These are phyloP conservation scores for Phyllostomus hastatus DNA, from an alignment of 2,113 vertebrate species.

Conservation along the genomic window DNA sequence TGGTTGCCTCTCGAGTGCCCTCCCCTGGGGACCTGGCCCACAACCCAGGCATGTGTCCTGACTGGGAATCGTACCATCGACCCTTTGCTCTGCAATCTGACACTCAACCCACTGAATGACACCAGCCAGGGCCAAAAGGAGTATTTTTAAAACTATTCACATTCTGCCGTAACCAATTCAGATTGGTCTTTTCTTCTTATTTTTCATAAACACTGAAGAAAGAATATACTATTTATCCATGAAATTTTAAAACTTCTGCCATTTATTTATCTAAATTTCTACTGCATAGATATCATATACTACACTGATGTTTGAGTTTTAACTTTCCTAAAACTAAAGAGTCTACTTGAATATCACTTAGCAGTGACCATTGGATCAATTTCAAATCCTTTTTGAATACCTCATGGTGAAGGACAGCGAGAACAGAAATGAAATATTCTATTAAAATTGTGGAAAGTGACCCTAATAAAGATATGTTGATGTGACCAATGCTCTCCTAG, in stretches of 20 bases:
- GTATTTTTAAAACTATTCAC: neutral
- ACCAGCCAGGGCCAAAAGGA: neutral
- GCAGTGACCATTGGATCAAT: neutral
- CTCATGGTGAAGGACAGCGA: neutral
- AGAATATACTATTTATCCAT: neutral
- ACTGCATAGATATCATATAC: neutral
- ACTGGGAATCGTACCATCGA: too few species aligned
- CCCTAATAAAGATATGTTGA: neutral
- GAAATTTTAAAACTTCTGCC: neutral
- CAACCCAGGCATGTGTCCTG: too few species aligned
- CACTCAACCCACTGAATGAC: too few species aligned
- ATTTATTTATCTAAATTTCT: neutral
- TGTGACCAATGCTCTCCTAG: neutral
- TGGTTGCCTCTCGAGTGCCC: too few species aligned
- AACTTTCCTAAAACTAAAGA: constrained; percentile 22
- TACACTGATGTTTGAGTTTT: neutral
- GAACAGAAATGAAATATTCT: neutral
- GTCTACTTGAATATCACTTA: constrained; percentile 35
- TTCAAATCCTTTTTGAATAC: constrained; percentile 32
- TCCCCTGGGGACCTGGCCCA: too few species aligned
- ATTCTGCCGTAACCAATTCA: neutral
- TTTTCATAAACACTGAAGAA: neutral
- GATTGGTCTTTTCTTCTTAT: neutral
- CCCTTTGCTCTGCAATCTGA: too few species aligned
- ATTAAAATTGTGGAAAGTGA: neutral